Base-by-base conservation (phyloP, 2,113 vertebrate species). In the Megaptera novaeangliae region DNA sequence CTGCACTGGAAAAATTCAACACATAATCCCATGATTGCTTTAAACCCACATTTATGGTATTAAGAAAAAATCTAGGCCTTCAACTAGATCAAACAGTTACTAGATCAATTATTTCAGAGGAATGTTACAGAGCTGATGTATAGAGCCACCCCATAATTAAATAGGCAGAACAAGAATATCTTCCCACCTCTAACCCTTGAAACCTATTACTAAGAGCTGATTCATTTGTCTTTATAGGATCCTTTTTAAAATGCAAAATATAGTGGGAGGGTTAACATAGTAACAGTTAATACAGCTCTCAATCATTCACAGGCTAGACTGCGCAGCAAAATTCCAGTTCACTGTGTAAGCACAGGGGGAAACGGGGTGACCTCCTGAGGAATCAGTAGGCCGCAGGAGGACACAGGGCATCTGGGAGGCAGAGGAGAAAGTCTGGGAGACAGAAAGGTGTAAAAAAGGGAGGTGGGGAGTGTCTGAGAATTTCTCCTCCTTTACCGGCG, bases 211-310 rank as follows among this genome's bases (percentile, higher is more conserved):
- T 44, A 77, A 21, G 1, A 61, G 21, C 64, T 46, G 61, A 80
- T 34, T 84, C 49, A 29, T 68, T 88, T 66, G 15, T 88, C 61
- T 78, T 92, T 64, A 41, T 17, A 90, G 46, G 23, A 49, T 17
- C 25, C 52, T 74, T 12, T 68, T 94, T 91, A 87, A 96, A 95
- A 86, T 87, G 68, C 80, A 97, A 82, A 77, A 85, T 52, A 14
- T 4, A 21, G 25, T 2, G 18, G 74, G 29, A 89, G 36, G 36
- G 5, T 84, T 66, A 69, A 8, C 6, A 36, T 17, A 27, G 55
- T 55, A 6, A 68, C 44, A 46, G 66, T 13, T 46, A 92, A n/a
- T 25, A n/a, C 10, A 66, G 27, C 34, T 88, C 2, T 80, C 69
- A 68, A 10, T 39, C 66, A 49, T 59, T 92, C 55, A 86, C 49